These are phyloP conservation scores for Graptemys geographica DNA, from an alignment of 2,797 vertebrate genomes.

Conservation along the genomic window DNA sequence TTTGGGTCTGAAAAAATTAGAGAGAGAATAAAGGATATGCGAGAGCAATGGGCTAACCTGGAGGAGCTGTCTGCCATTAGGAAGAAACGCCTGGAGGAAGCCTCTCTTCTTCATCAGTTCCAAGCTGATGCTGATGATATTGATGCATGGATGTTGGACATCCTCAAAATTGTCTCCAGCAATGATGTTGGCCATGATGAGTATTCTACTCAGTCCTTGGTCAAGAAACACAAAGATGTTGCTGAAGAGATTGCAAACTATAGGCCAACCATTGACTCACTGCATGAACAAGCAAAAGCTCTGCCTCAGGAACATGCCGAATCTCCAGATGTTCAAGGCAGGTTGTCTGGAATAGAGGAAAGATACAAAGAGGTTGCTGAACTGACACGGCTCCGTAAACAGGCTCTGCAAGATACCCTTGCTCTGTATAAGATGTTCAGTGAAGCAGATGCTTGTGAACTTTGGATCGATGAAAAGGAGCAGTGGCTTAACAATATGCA, in stretches of 20 bases:
- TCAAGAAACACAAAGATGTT: conserved; percentile 98
- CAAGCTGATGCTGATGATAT: conserved; percentile 95
- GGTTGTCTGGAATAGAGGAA: conserved; percentile 94
- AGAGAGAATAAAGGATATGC: conserved; percentile 90
- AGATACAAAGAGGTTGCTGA: conserved; percentile 95
- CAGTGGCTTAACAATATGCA: conserved; percentile 96
- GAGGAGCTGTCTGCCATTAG: conserved; percentile 92
- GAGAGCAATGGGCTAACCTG: conserved; percentile 94
- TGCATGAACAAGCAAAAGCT: conserved; percentile 91
- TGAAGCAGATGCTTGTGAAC: conserved; percentile 93
- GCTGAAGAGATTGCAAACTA: conserved; percentile 94
- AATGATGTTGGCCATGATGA: conserved; percentile 96
- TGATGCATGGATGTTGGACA: conserved; percentile 97
- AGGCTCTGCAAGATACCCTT: conserved; percentile 96
- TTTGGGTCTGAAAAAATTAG: conserved; percentile 96
- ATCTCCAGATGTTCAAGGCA: conserved; percentile 87
- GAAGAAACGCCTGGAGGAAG: conserved; percentile 93
- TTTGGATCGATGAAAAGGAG: conserved; percentile 98
- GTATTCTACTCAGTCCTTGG: conserved; percentile 96
- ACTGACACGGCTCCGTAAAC: conserved; percentile 92
- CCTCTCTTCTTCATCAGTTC: conserved; percentile 95
- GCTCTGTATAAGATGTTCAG: conserved; percentile 96
- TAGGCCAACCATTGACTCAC: conserved; percentile 90
- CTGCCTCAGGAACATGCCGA: conserved; percentile 85
- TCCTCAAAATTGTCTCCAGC: conserved; percentile 95